Evolutionary conservation across 2,888 invertebrate genomes (phyloP).

Genomic region (Drosophila planitibia): DNA sequence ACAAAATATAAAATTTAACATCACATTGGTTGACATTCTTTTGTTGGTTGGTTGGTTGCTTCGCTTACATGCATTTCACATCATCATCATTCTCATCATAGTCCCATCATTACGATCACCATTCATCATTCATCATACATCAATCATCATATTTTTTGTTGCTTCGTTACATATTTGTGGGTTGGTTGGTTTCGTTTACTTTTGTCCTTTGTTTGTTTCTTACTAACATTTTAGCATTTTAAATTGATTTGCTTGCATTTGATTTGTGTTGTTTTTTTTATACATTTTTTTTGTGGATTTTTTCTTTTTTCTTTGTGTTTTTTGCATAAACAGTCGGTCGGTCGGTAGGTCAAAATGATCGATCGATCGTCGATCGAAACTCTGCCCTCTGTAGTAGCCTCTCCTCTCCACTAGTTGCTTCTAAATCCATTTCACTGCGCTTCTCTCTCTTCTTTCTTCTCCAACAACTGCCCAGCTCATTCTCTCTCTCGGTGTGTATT

Average conservation of each 20-base stretch:
- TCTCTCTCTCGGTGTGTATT: conserved; percentile 17
- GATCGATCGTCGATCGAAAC: conserved; percentile 55
- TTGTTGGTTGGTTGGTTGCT: conserved; percentile 80
- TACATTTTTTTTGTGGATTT: not conserved
- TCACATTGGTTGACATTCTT: conserved; percentile 81
- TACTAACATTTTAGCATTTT: conserved; percentile 34
- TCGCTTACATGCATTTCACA: conserved; percentile 64
- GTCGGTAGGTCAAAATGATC: conserved; percentile 62
- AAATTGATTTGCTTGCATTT: conserved; percentile 54
- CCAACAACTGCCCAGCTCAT: conserved; percentile 26
- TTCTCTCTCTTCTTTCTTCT: not conserved
- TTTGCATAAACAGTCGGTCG: conserved; percentile 57
- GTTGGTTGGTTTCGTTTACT: conserved; percentile 70
- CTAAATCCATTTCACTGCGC: not conserved
- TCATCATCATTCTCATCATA: conserved; percentile 18
- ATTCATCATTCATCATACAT: not conserved
- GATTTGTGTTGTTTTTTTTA: conserved; percentile 34
- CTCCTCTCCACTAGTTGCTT: conserved; percentile 26
- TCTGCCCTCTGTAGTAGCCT: conserved; percentile 41
- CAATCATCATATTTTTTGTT: conserved; percentile 24
- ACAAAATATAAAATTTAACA: conserved; percentile 81
- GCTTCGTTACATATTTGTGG: conserved; percentile 54
- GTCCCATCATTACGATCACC: conserved; percentile 1
- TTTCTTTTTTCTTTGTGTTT: conserved; percentile 1
- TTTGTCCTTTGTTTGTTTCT: conserved; percentile 35